Evolutionary conservation across 2,888 invertebrate species (phyloP), one percentile per base, ranked within the genome.

Genomic region (Limnephilus rhombicus): DNA sequence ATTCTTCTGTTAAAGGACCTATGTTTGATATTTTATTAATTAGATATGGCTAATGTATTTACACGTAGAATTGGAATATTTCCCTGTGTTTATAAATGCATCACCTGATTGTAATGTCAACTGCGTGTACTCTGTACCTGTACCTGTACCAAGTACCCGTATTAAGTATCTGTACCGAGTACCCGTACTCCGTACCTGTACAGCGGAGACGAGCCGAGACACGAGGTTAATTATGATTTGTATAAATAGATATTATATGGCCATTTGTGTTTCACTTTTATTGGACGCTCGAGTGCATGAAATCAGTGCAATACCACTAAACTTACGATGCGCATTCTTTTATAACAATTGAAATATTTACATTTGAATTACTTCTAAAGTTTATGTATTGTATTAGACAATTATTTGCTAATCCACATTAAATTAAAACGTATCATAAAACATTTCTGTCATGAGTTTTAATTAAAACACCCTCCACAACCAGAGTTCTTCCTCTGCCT

Each of bases 361-460:
- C 68, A 41, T 85, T 85, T 91, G 37, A 85, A 90, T 85, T 91
- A 85, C 82, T 86, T 88, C 41, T 88, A 82, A 91, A 88, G 41
- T 91, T 91, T 87, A 88, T 88, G 85, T 91, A 91, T 91, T 91
- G 91, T 91, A 91, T 91, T 91, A 91, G 88, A 91, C 88, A 80
- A 88, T 91, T 91, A 91, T 91, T 91, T 91, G 91, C 91, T 91
- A 91, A 91, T 91, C 82, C 87, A 92, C 89, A 92, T 90, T 92
- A 92, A 90, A 92, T 90, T 90, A 92, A 90, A 90, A 92, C 85
- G 89, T 92, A 92, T 92, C 92, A 81, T 81, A 90, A 92, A 86
- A 90, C 53, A 85, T 92, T 80, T 80, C 9, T 85, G 41, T 83
- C 18, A 34, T 31, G 34, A 68, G 82, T 91, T 91, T 89, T 91